Percentiles rank a stretch among this genome's conserved stretches.
Conservation (phyloP, 2,113 vertebrate genomes). For the Heterochromis multidens region DNA sequence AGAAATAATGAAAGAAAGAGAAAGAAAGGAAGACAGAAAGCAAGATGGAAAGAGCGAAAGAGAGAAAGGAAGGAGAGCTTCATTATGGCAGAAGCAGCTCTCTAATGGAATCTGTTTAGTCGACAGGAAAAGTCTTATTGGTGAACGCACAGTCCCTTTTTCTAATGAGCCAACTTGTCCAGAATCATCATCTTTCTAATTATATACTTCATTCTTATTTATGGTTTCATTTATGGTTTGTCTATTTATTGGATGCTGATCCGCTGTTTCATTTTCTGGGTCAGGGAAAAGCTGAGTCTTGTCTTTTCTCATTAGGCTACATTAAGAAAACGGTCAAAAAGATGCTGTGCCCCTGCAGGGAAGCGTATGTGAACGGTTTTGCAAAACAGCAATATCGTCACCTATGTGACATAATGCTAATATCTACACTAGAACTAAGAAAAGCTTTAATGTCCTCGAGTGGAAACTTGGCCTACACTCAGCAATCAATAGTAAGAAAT, state of each 20-base stretch:
- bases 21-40: background rate
- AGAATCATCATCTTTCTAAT: constrained; percentile 64
- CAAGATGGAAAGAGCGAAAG: background rate
- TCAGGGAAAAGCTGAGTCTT: constrained; percentile 61
- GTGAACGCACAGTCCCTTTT: constrained; percentile 34
- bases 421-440: background rate
- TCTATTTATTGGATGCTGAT: constrained; percentile 52
- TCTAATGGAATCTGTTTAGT: constrained; percentile 46
- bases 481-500: background rate
- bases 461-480: background rate
- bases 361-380: background rate
- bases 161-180: constrained; percentile 66
- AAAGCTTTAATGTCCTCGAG: background rate
- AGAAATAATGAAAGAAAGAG: constrained; percentile 7
- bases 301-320: constrained; percentile 49
- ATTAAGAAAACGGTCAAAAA: constrained; percentile 15
- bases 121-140: constrained; percentile 46
- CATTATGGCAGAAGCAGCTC: constrained; percentile 43
- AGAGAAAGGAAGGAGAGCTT: constrained; percentile 4
- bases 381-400: background rate
- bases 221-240: constrained; percentile 30
- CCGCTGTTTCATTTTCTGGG: constrained; percentile 56
- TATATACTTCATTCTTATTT: constrained; percentile 56
- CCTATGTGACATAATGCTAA: background rate
- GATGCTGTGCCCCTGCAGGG: background rate